Evolutionary conservation across 2,888 invertebrate genomes (phyloP).

Genomic region (Coelopa pilipes): DNA sequence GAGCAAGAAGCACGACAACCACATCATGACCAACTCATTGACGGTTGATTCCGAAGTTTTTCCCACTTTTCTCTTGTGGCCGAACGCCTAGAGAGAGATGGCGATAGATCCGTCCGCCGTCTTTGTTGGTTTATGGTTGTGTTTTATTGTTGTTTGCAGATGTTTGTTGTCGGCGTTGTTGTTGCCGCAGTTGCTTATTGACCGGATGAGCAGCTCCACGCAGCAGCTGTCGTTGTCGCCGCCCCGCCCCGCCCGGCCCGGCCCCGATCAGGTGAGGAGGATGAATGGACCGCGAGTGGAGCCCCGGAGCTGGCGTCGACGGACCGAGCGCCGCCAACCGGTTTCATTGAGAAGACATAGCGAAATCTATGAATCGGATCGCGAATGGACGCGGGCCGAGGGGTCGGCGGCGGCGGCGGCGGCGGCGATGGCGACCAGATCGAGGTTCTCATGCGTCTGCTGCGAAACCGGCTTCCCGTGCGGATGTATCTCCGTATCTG

Average conservation of each 20-base stretch:
- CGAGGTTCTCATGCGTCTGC: not conserved
- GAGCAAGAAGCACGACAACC: too few species aligned
- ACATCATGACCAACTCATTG: not conserved
- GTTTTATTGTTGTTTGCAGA: not conserved
- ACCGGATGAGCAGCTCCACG: slow-evolving; percentile 28
- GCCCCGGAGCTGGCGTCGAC: slow-evolving; percentile 43
- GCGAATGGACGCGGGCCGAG: slow-evolving; percentile 38
- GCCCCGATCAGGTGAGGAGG: slow-evolving; percentile 61
- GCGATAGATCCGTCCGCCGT: not conserved
- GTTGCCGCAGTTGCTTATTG: slow-evolving; percentile 5
- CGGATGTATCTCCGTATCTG: slow-evolving; percentile 44
- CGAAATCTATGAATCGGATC: slow-evolving; percentile 52
- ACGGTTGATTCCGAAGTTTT: not conserved
- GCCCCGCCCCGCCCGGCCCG: not conserved
- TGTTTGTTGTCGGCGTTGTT: slow-evolving; percentile 1
- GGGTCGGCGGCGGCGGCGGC: slow-evolving; percentile 4
- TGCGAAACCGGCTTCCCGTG: not conserved
- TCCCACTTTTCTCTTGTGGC: not conserved
- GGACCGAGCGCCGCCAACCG: slow-evolving; percentile 54
- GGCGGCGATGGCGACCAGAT: slow-evolving; percentile 7
- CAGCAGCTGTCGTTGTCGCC: slow-evolving; percentile 16
- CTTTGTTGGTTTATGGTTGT: slow-evolving; percentile 6
- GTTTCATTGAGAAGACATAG: slow-evolving; percentile 62
- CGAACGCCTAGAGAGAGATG: not conserved
- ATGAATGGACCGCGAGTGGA: slow-evolving; percentile 38